A percentile compares a stretch with the other conserved stretches of the same genome.
Conservation (phyloP, 37 sponge, comb jelly and placozoan species). For the Cladorhizidae sp. region DNA sequence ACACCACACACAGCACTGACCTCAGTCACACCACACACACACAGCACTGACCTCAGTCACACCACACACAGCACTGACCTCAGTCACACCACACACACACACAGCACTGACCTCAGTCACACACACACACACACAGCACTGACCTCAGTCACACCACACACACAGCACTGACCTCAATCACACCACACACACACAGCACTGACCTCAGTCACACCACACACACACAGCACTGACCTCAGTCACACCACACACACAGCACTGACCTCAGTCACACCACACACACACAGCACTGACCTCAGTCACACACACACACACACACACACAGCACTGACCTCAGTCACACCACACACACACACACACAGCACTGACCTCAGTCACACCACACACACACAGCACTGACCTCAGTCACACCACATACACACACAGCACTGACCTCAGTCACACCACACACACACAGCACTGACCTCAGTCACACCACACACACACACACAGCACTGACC, state of each 20-base stretch:
- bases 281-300: slow-evolving; percentile 59
- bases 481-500: slow-evolving; percentile 30
- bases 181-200: slow-evolving; percentile 1
- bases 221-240: slow-evolving; percentile 59
- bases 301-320: slow-evolving; percentile 6
- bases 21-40: too few species aligned
- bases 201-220: too few species aligned
- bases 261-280: too few species aligned
- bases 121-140: not conserved
- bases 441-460: too few species aligned
- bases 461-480: too few species aligned
- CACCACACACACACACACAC: not conserved
- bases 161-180: slow-evolving; percentile 66
- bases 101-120: slow-evolving; percentile 72
- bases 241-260: slow-evolving; percentile 22
- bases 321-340: slow-evolving; percentile 67
- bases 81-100: too few species aligned
- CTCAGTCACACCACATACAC: too few species aligned
- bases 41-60: slow-evolving; percentile 72
- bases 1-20: slow-evolving; percentile 26
- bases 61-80: not conserved
- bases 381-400: not conserved
- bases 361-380: slow-evolving; percentile 74
- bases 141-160: too few species aligned
- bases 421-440: slow-evolving; percentile 59